These are phyloP conservation scores for Clarias fuscus DNA, from an alignment of 2,797 vertebrate species.

Conservation along the genomic window DNA sequence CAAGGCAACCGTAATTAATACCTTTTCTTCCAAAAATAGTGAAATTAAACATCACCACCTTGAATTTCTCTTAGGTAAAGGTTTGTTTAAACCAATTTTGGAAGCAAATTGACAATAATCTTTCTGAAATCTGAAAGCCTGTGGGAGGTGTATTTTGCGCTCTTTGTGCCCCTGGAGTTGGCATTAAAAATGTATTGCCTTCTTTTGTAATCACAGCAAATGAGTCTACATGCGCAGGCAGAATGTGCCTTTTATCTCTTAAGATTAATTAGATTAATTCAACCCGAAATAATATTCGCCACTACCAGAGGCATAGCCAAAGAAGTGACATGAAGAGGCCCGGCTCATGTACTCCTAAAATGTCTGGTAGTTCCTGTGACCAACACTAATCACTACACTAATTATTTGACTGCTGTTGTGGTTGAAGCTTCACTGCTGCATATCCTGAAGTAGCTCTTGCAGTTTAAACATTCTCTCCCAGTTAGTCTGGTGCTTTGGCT, in stretches of 20 bases:
- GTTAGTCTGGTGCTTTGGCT: constrained; percentile 1
- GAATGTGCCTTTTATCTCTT: constrained; percentile 31
- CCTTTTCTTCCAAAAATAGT: background rate
- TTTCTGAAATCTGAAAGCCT: constrained; percentile 15
- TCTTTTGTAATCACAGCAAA: constrained; percentile 24
- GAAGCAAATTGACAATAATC: constrained; percentile 22
- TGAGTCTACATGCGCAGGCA: background rate
- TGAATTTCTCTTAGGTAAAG: constrained; percentile 19
- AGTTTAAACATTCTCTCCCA: background rate
- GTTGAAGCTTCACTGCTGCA: background rate
- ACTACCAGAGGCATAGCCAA: constrained; percentile 12
- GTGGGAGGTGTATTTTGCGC: constrained; percentile 10
- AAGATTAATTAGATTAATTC: constrained; percentile 8
- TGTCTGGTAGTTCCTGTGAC: background rate
- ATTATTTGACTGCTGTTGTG: constrained; percentile 4
- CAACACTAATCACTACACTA: background rate
- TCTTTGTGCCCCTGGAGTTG: constrained; percentile 14
- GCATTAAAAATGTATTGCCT: constrained; percentile 11
- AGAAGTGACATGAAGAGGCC: background rate
- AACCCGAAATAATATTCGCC: constrained; percentile 18
- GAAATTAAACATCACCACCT: constrained; percentile 12
- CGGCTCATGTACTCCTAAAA: background rate
- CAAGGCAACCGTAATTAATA: constrained; percentile 16
- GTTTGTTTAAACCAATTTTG: constrained; percentile 28
- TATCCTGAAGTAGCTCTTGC: background rate